Conservation (phyloP, 1,140 invertebrate genomes). For the Oscheius sp. region DNA sequence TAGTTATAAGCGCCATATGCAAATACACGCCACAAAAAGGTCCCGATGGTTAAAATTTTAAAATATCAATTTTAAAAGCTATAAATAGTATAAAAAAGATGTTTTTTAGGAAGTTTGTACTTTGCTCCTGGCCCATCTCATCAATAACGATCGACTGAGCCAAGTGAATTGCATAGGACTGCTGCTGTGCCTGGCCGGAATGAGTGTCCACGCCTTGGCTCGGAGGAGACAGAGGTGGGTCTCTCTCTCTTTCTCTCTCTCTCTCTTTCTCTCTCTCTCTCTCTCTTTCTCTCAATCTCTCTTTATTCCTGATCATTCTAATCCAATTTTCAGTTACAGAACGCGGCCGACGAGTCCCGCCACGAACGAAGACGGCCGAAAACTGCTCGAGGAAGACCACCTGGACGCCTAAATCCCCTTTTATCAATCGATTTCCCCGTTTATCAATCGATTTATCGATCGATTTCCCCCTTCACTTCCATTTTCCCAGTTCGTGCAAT, state of each 20-base stretch:
- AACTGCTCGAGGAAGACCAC: background rate
- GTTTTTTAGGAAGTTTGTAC: slow-evolving; percentile 81
- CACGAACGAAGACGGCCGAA: background rate
- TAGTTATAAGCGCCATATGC: too few species aligned
- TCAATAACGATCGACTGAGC: slow-evolving; percentile 80
- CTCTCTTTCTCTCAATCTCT: background rate
- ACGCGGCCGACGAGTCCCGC: background rate
- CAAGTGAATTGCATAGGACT: slow-evolving; percentile 80
- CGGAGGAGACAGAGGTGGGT: slow-evolving; percentile 23
- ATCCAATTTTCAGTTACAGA: background rate
- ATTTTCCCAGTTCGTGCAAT: background rate
- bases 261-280: background rate
- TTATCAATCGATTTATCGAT: too few species aligned
- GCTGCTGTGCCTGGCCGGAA: slow-evolving; percentile 81
- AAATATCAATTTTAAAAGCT: too few species aligned
- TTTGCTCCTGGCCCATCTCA: slow-evolving; percentile 77
- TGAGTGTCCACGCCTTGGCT: slow-evolving; percentile 75
- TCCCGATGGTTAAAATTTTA: too few species aligned
- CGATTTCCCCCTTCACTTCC: too few species aligned
- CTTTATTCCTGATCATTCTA: background rate
- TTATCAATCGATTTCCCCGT: background rate
- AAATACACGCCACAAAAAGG: too few species aligned
- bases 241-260: background rate
- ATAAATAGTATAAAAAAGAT: background rate
- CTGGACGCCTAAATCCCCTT: background rate